These are phyloP conservation scores for Tetheella fluctuosa DNA, from an alignment of 2,888 invertebrate species.

Conservation along the genomic window DNA sequence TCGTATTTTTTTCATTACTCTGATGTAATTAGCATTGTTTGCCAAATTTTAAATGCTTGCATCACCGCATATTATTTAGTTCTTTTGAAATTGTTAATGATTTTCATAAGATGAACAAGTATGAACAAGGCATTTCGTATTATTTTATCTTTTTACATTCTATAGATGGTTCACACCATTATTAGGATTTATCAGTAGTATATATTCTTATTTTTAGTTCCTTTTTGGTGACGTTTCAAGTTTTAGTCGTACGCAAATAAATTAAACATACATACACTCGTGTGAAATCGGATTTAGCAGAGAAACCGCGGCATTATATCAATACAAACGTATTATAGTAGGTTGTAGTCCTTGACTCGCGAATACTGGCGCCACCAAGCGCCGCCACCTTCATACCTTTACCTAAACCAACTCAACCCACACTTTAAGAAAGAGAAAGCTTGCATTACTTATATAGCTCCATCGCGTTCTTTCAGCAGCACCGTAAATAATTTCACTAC, in stretches of 20 bases:
- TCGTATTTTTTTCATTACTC: too few species aligned
- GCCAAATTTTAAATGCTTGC: too few species aligned
- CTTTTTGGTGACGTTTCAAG: too few species aligned
- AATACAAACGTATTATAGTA: slow-evolving; percentile 43
- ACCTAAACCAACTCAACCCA: slow-evolving; percentile 33
- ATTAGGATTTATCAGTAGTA: too few species aligned
- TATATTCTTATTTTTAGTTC: too few species aligned
- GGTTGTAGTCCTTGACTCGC: slow-evolving; percentile 67
- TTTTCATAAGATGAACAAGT: too few species aligned
- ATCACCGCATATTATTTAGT: too few species aligned
- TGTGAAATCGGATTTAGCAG: slow-evolving; percentile 18
- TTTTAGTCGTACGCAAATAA: not conserved
- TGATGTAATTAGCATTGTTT: too few species aligned
- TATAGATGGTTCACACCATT: too few species aligned
- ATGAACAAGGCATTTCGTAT: too few species aligned
- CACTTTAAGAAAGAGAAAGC: slow-evolving; percentile 44
- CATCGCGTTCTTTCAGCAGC: slow-evolving; percentile 41
- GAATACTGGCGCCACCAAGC: slow-evolving; percentile 60
- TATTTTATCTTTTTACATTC: too few species aligned
- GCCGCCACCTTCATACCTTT: slow-evolving; percentile 32
- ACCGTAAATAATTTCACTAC: slow-evolving; percentile 30
- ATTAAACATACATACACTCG: not conserved
- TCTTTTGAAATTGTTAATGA: too few species aligned
- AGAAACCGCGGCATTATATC: slow-evolving; percentile 39
- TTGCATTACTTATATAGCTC: slow-evolving; percentile 30